phyloP scores from a whole-genome alignment of 2,888 invertebrate species.

The Eulithis prunata region DNA sequence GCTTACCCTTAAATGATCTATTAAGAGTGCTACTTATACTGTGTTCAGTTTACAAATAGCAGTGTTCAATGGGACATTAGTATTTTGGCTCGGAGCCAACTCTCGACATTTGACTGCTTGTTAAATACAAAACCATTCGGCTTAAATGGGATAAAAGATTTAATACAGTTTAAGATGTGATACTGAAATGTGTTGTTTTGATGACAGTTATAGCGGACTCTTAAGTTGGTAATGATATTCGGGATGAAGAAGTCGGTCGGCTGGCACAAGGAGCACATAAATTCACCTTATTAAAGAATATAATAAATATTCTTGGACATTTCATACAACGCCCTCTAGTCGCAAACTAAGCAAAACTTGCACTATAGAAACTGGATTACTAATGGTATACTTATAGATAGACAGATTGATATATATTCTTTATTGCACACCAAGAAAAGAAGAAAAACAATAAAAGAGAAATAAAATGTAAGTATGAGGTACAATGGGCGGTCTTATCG shows the following conservation, averaged over 20 bases:
- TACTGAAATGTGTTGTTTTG: slow-evolving; percentile 37
- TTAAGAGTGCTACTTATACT: slow-evolving; percentile 61
- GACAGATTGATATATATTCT: too few species aligned
- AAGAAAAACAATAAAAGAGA: too few species aligned
- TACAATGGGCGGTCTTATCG: too few species aligned
- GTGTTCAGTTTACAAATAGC: slow-evolving; percentile 73
- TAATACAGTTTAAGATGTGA: slow-evolving; percentile 35
- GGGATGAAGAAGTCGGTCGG: not conserved
- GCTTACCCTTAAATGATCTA: slow-evolving; percentile 65
- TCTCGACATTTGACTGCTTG: slow-evolving; percentile 61
- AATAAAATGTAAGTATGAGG: too few species aligned
- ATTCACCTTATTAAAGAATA: not conserved
- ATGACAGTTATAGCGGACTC: slow-evolving; percentile 25
- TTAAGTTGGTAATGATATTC: not conserved
- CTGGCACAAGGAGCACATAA: not conserved
- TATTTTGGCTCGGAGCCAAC: slow-evolving; percentile 75
- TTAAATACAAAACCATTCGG: slow-evolving; percentile 51
- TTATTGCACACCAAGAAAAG: too few species aligned
- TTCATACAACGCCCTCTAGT: not conserved
- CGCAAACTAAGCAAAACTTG: too few species aligned
- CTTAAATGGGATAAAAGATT: slow-evolving; percentile 40
- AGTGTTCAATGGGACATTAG: slow-evolving; percentile 82
- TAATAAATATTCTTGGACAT: not conserved
- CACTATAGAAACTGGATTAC: too few species aligned
- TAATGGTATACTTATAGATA: too few species aligned